These are phyloP conservation scores for Hyperoplus lanceolatus DNA, from an alignment of 2,797 vertebrate genomes.

Conservation along the genomic window DNA sequence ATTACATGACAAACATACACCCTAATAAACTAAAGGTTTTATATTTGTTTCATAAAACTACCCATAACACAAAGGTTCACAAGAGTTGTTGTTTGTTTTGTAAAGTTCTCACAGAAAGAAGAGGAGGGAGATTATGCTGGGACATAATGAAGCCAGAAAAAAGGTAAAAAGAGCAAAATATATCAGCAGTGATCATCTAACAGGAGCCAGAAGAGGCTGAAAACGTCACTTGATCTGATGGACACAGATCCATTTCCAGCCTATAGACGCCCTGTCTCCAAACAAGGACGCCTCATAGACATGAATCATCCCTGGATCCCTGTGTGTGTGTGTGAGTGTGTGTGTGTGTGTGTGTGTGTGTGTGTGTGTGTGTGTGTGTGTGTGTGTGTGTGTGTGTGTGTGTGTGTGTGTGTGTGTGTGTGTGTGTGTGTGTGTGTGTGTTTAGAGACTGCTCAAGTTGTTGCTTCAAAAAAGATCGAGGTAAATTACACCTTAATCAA, in stretches of 20 bases:
- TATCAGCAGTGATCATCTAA: slow-evolving; percentile 60
- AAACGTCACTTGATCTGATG: slow-evolving; percentile 67
- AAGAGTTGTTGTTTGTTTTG: not conserved
- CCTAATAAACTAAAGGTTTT: not conserved
- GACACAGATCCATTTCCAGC: slow-evolving; percentile 69
- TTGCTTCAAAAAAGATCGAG: not conserved
- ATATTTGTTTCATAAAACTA: not conserved
- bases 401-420: slow-evolving; percentile 40
- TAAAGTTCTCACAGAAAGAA: slow-evolving; percentile 49
- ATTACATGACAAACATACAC: not conserved
- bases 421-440: slow-evolving; percentile 44
- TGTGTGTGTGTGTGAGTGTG: slow-evolving; percentile 8
- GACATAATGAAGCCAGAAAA: slow-evolving; percentile 32
- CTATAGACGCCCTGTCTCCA: slow-evolving; percentile 62
- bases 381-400: slow-evolving; percentile 28
- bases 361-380: slow-evolving; percentile 45
- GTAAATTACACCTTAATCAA: no score
- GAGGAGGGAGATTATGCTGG: slow-evolving; percentile 30
- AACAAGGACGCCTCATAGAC: slow-evolving; percentile 47
- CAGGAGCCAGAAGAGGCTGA: slow-evolving; percentile 58
- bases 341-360: slow-evolving; percentile 31
- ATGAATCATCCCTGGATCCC: slow-evolving; percentile 56
- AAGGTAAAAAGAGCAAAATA: slow-evolving; percentile 39
- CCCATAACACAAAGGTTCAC: not conserved
- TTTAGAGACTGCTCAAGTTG: slow-evolving; percentile 15